These are phyloP conservation scores for Maniola jurtina DNA, from an alignment of 1,140 invertebrate genomes.

Conservation along the genomic window DNA sequence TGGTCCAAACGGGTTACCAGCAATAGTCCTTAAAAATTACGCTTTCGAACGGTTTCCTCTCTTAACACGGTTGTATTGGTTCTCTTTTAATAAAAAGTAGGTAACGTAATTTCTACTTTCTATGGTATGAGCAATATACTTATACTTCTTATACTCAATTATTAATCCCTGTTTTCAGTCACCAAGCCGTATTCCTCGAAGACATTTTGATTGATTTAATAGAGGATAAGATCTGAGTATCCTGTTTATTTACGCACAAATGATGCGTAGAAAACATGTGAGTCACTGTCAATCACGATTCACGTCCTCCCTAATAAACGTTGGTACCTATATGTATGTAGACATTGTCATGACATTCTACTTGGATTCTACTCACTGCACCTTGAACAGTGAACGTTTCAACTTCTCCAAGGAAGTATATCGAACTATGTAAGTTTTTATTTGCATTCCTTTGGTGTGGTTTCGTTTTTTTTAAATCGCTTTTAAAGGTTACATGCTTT, in stretches of 20 bases:
- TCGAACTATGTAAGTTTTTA: slow-evolving; percentile 23
- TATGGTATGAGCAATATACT: no score
- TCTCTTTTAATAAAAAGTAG: no score
- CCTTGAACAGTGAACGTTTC: slow-evolving; percentile 22
- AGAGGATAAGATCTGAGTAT: slow-evolving; percentile 18
- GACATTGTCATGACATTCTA: slow-evolving; percentile 26
- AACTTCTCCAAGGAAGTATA: slow-evolving; percentile 20
- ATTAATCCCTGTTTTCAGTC: no score
- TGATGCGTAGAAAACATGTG: slow-evolving; percentile 31
- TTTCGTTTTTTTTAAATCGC: neutral
- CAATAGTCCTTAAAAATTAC: no score
- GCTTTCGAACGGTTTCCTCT: no score
- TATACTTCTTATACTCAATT: no score
- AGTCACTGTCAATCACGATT: slow-evolving; percentile 43
- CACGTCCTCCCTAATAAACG: slow-evolving; percentile 40
- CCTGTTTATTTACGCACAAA: slow-evolving; percentile 32
- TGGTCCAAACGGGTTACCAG: no score
- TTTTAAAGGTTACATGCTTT: neutral
- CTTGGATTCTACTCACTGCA: slow-evolving; percentile 17
- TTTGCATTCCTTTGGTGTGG: slow-evolving; percentile 31
- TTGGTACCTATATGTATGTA: neutral
- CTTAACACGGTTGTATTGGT: no score
- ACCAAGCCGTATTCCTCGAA: no score
- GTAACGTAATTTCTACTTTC: no score
- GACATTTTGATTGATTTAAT: neutral